Evolutionary conservation across 1,140 invertebrate species (phyloP), one percentile per base, ranked within the genome.

Genomic region (Drosophila suzukii): DNA sequence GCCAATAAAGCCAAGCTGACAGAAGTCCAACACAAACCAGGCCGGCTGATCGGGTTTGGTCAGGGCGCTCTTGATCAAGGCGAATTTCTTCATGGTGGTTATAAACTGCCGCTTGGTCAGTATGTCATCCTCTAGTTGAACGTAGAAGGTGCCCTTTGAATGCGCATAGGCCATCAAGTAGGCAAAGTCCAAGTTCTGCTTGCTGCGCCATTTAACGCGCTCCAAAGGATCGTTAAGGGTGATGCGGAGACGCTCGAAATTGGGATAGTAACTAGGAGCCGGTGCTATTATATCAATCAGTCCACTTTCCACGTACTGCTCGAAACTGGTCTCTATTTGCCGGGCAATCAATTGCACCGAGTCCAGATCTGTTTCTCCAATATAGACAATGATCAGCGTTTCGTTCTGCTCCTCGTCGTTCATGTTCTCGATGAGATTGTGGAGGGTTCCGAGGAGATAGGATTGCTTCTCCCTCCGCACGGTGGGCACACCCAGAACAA

Each of bases 91-190:
- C 95, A 99, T 99, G 15, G 93, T 93, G 17, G 95, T 95, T 74
- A 98, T 95, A 91, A 97, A 99, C 67, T 95, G 95, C 4, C 95
- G 96, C 92, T 98, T 98, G 1, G 97, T 96, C 27, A 99, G 93
- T 67, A 99, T 97, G 92, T 99, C 98, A 93, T 99, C 98, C 93
- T 99, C 98, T 8, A 99, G 93, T 94, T 99, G 97, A 15, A 97
- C 94, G 78, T 97, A 97, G 91, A 96, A 97, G 0, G 94, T 96
- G 57, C 95, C 96, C 89, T 95, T 96, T 0, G 95, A 94, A 81
- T 97, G 96, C 10, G 96, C 96, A 92, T 99, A 99, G 72, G 98
- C 96, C 98, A 99, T 99, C 0, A 99, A 93, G 92, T 98, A 99
- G 6, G 98, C 96, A 93, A 97, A 98, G 92, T 99, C 98, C 46